A percentile compares a stretch with the other conserved stretches of the same genome.
Evolutionary conservation across 2,797 vertebrate species (phyloP).

Genomic region (Linurgus olivaceus): DNA sequence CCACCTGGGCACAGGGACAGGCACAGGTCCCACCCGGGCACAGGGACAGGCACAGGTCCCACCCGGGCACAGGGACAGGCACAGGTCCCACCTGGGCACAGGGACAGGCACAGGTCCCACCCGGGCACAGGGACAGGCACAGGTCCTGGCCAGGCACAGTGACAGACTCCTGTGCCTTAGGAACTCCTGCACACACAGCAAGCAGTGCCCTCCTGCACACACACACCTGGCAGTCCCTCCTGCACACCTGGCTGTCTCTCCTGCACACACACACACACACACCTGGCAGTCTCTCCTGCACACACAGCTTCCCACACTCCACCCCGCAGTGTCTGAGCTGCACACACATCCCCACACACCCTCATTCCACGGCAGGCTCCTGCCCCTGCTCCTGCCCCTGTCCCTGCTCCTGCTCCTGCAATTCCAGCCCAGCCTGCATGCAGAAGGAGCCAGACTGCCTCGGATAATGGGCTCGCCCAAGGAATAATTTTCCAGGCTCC

Average conservation of each 20-base stretch:
- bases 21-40: neutral
- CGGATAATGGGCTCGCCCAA: rapidly evolving
- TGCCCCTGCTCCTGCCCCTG: neutral
- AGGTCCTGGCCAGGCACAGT: neutral
- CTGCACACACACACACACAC: neutral
- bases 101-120: neutral
- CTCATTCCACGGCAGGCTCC: neutral
- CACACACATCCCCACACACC: neutral
- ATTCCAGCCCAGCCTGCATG: neutral
- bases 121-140: rapidly evolving
- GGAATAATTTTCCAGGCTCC: neutral
- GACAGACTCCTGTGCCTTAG: too few species aligned
- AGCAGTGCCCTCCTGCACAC: neutral
- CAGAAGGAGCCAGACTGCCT: neutral
- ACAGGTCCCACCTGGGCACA: rapidly evolving
- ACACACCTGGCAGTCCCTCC: neutral
- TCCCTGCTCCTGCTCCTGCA: neutral
- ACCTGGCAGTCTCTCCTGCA: neutral
- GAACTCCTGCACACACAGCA: neutral
- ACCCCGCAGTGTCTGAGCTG: rapidly evolving
- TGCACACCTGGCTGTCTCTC: neutral
- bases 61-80: rapidly evolving
- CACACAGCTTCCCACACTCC: neutral
- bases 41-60: rapidly evolving
- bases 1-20: rapidly evolving